A percentile compares a stretch with the other conserved stretches of the same genome.
These are phyloP conservation scores for Xylocampa areola DNA, from an alignment of 2,888 invertebrate species.

Conservation along the genomic window DNA sequence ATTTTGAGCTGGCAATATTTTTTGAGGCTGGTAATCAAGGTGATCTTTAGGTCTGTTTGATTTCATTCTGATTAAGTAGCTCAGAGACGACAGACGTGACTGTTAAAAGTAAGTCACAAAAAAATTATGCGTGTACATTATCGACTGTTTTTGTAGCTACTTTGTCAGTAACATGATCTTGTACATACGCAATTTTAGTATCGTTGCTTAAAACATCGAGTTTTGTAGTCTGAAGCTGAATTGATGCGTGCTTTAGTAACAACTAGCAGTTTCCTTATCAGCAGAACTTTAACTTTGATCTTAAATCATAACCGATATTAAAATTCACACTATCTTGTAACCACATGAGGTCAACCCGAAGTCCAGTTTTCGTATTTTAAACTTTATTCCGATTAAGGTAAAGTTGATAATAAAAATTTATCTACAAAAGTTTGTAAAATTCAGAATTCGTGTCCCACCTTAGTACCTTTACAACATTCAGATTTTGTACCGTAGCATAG, in stretches of 20 bases:
- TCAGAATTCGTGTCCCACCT: too few relatives aligned
- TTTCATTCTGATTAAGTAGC: conserved; percentile 2
- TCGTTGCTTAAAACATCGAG: conserved; percentile 41
- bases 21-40: conserved; percentile 37
- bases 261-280: conserved; percentile 11
- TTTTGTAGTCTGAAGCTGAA: conserved; percentile 55
- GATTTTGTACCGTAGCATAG: too few relatives aligned
- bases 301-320: not conserved
- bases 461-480: too few relatives aligned
- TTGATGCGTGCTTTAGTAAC: conserved; percentile 42
- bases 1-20: conserved; percentile 48
- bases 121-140: not conserved
- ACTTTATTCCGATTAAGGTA: too few relatives aligned
- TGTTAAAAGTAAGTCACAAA: not conserved
- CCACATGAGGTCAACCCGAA: too few relatives aligned
- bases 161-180: conserved; percentile 7
- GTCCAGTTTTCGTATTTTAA: too few relatives aligned
- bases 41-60: conserved; percentile 13
- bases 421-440: too few relatives aligned
- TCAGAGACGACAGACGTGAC: not conserved
- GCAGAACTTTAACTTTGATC: not conserved
- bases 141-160: not conserved
- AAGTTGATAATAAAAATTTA: too few relatives aligned
- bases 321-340: conserved; percentile 5
- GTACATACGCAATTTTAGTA: conserved; percentile 7